phyloP scores from a whole-genome alignment of 1,140 invertebrate genomes.

The Dysdera silvatica region DNA sequence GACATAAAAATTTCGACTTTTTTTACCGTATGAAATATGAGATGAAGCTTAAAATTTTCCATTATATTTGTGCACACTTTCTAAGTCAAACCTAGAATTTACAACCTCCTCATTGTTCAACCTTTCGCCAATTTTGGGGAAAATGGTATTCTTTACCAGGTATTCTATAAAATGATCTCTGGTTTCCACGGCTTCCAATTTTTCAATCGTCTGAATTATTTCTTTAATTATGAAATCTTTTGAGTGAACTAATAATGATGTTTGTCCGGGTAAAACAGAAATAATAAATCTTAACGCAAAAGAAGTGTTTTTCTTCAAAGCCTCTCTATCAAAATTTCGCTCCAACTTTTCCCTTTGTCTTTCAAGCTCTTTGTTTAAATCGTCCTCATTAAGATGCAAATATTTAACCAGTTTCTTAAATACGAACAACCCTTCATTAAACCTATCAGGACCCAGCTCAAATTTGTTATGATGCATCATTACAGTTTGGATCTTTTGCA shows the following conservation, averaged over 20 bases:
- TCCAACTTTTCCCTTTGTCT: constrained; percentile 3
- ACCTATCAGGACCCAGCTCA: constrained; percentile 21
- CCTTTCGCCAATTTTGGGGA: constrained; percentile 18
- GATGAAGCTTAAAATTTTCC: too few relatives aligned
- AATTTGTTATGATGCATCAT: constrained; percentile 26
- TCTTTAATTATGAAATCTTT: constrained; percentile 21
- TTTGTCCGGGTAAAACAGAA: not conserved
- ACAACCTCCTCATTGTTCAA: constrained; percentile 5
- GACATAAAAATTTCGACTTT: too few relatives aligned
- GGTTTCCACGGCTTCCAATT: not conserved
- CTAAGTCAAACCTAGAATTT: not conserved
- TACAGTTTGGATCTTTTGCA: constrained; percentile 7
- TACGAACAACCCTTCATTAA: constrained; percentile 25
- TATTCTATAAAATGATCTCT: not conserved
- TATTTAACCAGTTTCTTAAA: constrained; percentile 12
- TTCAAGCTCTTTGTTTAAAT: constrained; percentile 5
- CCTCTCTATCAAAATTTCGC: not conserved
- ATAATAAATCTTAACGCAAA: not conserved
- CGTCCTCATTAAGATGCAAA: not conserved
- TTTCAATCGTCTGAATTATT: not conserved
- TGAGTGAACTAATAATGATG: constrained; percentile 12
- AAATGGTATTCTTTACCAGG: constrained; percentile 2
- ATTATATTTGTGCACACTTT: constrained; percentile 2
- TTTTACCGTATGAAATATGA: too few relatives aligned
- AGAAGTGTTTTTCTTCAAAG: not conserved